Evolutionary conservation across 2,888 invertebrate species (phyloP).

Genomic region (Steromphala cineraria): DNA sequence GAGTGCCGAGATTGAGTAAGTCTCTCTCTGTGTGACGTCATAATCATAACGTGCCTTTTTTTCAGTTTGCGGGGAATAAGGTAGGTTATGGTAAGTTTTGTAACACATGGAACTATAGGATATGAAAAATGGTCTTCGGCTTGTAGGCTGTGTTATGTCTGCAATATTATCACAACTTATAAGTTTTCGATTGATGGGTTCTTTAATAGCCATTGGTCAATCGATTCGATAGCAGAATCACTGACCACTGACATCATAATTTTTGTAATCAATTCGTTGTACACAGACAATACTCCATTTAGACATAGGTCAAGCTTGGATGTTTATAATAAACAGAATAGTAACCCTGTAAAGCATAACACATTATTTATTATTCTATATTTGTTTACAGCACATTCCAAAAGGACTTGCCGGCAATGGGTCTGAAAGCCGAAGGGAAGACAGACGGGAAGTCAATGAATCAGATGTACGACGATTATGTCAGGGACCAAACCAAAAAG

Average conservation of each 20-base stretch:
- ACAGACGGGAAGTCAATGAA: not conserved
- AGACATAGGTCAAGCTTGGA: no score
- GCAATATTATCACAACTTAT: no score
- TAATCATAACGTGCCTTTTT: no score
- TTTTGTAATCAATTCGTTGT: no score
- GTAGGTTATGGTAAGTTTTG: not conserved
- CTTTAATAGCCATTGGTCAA: not conserved
- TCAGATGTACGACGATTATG: not conserved
- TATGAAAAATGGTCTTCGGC: no score
- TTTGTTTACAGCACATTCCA: slow-evolving; percentile 4
- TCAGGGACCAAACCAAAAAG: not conserved
- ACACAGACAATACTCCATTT: no score
- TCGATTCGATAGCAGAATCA: not conserved
- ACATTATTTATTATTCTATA: not conserved
- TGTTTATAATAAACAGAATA: no score
- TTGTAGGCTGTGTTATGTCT: no score
- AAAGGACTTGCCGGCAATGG: slow-evolving; percentile 4
- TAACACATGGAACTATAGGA: no score
- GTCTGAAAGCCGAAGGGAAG: not conserved
- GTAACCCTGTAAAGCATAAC: no score
- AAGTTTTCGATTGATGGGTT: no score
- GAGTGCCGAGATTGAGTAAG: slow-evolving; percentile 46
- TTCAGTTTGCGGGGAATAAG: not conserved
- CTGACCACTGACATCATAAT: no score
- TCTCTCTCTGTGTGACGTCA: not conserved